Conservation (phyloP, 1,140 invertebrate genomes). For the Limonius californicus region DNA sequence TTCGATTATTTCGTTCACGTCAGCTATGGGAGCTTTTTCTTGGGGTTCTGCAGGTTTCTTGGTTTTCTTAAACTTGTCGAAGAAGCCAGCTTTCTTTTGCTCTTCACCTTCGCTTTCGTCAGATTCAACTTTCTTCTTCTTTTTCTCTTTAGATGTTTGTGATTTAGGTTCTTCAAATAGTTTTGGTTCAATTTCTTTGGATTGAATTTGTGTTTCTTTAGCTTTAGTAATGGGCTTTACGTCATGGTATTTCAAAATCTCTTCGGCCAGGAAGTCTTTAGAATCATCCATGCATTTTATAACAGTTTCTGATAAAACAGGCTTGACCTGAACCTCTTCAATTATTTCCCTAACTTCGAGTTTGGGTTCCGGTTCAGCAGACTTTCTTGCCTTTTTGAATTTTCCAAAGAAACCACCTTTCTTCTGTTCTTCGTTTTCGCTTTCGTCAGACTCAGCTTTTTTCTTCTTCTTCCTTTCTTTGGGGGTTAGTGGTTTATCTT, state of each 20-base stretch:
- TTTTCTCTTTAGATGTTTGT: constrained; percentile 15
- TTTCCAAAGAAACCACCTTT: constrained; percentile 32
- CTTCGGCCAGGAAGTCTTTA: neutral
- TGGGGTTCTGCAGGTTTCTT: constrained; percentile 27
- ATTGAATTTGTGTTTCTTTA: too few species aligned
- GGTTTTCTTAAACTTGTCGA: constrained; percentile 35
- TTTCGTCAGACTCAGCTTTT: constrained; percentile 11
- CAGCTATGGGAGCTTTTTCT: neutral
- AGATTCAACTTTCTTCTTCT: constrained; percentile 18
- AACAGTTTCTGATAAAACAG: neutral
- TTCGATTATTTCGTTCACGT: neutral
- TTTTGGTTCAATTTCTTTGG: too few species aligned
- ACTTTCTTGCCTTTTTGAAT: constrained; percentile 36
- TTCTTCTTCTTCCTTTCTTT: constrained; percentile 18
- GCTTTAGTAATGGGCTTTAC: too few species aligned
- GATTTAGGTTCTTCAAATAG: too few species aligned
- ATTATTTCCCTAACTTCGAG: too few species aligned
- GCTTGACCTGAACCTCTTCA: neutral
- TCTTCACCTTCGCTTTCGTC: constrained; percentile 18
- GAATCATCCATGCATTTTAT: neutral
- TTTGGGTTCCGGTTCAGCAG: constrained; percentile 23
- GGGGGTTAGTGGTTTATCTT: constrained; percentile 13
- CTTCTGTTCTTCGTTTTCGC: constrained; percentile 24
- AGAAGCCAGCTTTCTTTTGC: constrained; percentile 31
- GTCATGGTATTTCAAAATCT: constrained; percentile 6